Conservation (phyloP, 2,113 vertebrate species). For the Electrona antarctica region DNA sequence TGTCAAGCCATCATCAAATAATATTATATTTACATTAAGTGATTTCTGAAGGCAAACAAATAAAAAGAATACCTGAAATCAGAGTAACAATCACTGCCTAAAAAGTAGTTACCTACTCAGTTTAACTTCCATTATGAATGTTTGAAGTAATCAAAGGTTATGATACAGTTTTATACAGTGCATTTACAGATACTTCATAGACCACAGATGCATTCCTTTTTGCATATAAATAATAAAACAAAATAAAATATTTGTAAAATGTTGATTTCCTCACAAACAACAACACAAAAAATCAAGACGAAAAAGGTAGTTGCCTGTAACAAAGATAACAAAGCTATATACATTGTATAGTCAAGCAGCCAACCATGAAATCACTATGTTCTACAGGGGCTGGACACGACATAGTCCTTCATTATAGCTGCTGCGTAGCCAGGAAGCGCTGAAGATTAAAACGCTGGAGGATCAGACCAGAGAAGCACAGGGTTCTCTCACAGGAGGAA, state of each 20-base stretch:
- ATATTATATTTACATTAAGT: slow-evolving; percentile 15
- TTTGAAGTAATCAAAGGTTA: slow-evolving; percentile 30
- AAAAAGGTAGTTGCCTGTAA: slow-evolving; percentile 27
- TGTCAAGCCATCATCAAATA: neutral
- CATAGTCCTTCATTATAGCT: slow-evolving; percentile 62
- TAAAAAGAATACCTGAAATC: slow-evolving; percentile 7
- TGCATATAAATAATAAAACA: slow-evolving; percentile 41
- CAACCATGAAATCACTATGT: slow-evolving; percentile 45
- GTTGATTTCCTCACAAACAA: slow-evolving; percentile 24
- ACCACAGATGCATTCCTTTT: slow-evolving; percentile 29
- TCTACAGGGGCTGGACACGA: slow-evolving; percentile 26
- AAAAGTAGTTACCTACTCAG: neutral
- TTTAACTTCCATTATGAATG: slow-evolving; percentile 26
- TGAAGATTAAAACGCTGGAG: slow-evolving; percentile 38
- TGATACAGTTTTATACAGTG: slow-evolving; percentile 43
- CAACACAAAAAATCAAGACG: slow-evolving; percentile 31
- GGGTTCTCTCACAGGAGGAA: neutral
- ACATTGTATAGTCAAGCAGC: slow-evolving; percentile 15
- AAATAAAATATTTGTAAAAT: slow-evolving; percentile 36
- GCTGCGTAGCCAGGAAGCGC: slow-evolving; percentile 57
- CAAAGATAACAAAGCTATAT: slow-evolving; percentile 30
- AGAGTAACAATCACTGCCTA: slow-evolving; percentile 9
- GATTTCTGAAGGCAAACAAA: slow-evolving; percentile 8
- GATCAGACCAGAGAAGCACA: neutral
- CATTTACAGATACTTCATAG: slow-evolving; percentile 51